Conservation (phyloP, 2,888 invertebrate species). For the Drosophila diplacantha region DNA sequence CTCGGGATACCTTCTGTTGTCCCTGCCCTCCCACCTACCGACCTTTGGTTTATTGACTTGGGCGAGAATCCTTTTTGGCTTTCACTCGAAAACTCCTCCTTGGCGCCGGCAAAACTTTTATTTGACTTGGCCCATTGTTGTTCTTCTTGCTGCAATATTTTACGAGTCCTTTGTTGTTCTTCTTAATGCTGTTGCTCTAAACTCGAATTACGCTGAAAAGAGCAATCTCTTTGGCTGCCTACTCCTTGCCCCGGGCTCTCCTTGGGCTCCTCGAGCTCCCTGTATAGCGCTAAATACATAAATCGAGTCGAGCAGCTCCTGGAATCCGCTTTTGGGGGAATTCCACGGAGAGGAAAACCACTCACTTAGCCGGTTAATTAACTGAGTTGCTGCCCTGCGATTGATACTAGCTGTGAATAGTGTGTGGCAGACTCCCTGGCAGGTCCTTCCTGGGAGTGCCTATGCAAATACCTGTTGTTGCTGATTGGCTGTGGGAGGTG, state of each 20-base stretch:
- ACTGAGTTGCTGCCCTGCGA: slow-evolving; percentile 14
- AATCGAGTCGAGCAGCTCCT: slow-evolving; percentile 51
- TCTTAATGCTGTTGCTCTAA: slow-evolving; percentile 15
- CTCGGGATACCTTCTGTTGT: background rate
- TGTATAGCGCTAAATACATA: slow-evolving; percentile 45
- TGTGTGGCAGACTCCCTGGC: too few relatives aligned
- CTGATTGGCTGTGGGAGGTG: too few relatives aligned
- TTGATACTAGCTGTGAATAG: slow-evolving; percentile 11
- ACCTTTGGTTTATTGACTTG: slow-evolving; percentile 52
- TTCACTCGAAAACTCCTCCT: slow-evolving; percentile 32
- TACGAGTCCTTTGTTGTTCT: slow-evolving; percentile 29
- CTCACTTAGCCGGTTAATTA: slow-evolving; percentile 41
- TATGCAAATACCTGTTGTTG: slow-evolving; percentile 26
- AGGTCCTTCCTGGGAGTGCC: background rate
- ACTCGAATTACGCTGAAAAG: slow-evolving; percentile 50
- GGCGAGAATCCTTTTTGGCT: slow-evolving; percentile 34
- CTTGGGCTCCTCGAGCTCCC: background rate
- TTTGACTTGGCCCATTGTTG: slow-evolving; percentile 45
- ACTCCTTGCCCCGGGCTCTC: background rate
- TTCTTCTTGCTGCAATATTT: slow-evolving; percentile 39
- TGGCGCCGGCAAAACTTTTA: slow-evolving; percentile 42
- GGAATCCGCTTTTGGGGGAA: slow-evolving; percentile 21
- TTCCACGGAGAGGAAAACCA: slow-evolving; percentile 20
- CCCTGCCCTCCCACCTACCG: background rate
- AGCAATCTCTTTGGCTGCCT: slow-evolving; percentile 35